Evolutionary conservation across 2,113 vertebrate genomes (phyloP).

Genomic region (Cyanoramphus novaezelandiae): DNA sequence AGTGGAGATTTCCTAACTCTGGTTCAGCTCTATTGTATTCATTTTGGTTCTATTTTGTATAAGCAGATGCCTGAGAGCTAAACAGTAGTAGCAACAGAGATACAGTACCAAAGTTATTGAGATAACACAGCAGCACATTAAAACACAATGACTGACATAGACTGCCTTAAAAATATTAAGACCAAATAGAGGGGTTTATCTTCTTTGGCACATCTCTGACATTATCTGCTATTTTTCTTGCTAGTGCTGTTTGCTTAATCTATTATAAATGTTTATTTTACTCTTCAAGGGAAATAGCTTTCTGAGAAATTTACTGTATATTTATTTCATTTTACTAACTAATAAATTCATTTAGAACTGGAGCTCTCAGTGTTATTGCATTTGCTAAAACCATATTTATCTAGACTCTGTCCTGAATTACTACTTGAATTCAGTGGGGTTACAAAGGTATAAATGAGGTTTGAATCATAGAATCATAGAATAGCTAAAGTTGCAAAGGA

Average conservation of each 20-base stretch:
- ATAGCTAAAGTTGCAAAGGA: not conserved
- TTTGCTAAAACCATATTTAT: not conserved
- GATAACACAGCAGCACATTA: not conserved
- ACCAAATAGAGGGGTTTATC: not conserved
- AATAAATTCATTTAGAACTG: slow-evolving; percentile 6
- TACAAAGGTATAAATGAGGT: not conserved
- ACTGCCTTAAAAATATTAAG: not conserved
- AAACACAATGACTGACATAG: not conserved
- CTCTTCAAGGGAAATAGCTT: not conserved
- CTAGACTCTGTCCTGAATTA: not conserved
- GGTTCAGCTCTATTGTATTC: not conserved
- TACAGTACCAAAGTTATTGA: not conserved
- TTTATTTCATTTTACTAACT: not conserved
- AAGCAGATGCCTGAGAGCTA: not conserved
- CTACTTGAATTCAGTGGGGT: not conserved
- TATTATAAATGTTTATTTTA: not conserved
- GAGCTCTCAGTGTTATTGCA: not conserved
- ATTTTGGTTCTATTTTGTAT: not conserved
- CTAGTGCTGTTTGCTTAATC: not conserved
- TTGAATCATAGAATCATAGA: not conserved
- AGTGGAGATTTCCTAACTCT: not conserved
- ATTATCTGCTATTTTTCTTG: not conserved
- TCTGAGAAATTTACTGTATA: not conserved
- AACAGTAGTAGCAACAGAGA: not conserved
- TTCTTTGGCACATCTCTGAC: not conserved